These are phyloP conservation scores for Ecliptopera silaceata DNA, from an alignment of 2,888 invertebrate genomes.

Conservation along the genomic window DNA sequence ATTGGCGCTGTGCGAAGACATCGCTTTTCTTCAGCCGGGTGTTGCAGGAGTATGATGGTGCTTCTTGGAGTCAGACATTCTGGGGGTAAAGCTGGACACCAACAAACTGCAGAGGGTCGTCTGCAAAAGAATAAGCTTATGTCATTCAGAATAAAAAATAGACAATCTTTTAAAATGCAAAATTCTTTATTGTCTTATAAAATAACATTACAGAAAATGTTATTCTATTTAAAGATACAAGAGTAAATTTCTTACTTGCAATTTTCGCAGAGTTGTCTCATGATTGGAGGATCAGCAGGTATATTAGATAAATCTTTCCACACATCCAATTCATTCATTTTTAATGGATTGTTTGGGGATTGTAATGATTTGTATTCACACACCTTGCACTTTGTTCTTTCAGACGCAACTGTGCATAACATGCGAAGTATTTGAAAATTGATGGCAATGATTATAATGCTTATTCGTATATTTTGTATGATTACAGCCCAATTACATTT, in stretches of 20 bases:
- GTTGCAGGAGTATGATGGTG: constrained; percentile 92
- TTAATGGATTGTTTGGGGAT: neutral
- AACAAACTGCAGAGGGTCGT: constrained; percentile 93
- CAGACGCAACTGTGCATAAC: no score
- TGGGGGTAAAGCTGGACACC: constrained; percentile 92
- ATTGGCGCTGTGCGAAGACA: constrained; percentile 95
- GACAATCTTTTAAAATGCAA: no score
- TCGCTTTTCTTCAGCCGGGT: constrained; percentile 96
- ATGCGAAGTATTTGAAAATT: no score
- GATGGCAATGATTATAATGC: no score
- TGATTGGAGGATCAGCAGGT: constrained; percentile 89
- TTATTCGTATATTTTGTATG: no score
- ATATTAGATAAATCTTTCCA: constrained; percentile 90
- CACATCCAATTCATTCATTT: constrained; percentile 65
- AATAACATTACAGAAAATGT: no score
- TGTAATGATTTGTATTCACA: no score
- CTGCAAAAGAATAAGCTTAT: constrained; percentile 71
- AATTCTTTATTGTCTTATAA: no score
- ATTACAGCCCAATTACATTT: no score
- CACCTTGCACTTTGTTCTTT: no score
- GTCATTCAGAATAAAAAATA: neutral
- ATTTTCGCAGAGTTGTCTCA: constrained; percentile 86
- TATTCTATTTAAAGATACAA: neutral
- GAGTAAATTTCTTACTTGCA: constrained; percentile 86
- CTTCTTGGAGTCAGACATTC: constrained; percentile 87